Evolutionary conservation across 1,140 invertebrate genomes (phyloP).

Genomic region (Trachymyrmex septentrionalis): DNA sequence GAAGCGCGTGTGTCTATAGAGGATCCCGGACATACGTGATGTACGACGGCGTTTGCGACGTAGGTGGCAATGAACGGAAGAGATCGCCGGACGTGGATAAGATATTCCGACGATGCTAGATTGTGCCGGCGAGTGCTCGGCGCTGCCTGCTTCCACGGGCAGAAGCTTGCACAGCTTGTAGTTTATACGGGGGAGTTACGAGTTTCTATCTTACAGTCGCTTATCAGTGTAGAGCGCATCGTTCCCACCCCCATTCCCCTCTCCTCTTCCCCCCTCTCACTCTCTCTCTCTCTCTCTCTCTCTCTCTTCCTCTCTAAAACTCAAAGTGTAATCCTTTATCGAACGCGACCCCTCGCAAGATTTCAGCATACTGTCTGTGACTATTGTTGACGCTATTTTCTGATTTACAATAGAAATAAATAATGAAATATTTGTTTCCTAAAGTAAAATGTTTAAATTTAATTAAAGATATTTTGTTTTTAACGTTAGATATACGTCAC

Average conservation of each 20-base stretch:
- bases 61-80: constrained; percentile 62
- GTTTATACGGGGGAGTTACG: constrained; percentile 48
- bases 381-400: neutral
- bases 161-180: constrained; percentile 28
- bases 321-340: constrained; percentile 32
- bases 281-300: neutral
- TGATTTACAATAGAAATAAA: neutral
- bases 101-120: constrained; percentile 73
- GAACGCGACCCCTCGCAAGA: constrained; percentile 11
- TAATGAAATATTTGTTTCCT: neutral
- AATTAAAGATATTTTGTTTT: neutral
- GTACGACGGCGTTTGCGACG: constrained; percentile 59
- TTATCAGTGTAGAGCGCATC: constrained; percentile 28
- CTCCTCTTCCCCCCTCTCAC: neutral
- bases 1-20: neutral
- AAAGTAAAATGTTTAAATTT: too few relatives aligned
- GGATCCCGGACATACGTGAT: constrained; percentile 44
- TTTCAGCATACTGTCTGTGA: neutral
- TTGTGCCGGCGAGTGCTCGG: constrained; percentile 58
- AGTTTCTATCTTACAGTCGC: constrained; percentile 44
- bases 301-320: neutral
- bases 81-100: constrained; percentile 72
- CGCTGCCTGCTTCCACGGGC: constrained; percentile 26
- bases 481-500: neutral
- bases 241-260: too few relatives aligned